Evolutionary conservation across 2,797 vertebrate species (phyloP).

Genomic region (Poeciliopsis infans): DNA sequence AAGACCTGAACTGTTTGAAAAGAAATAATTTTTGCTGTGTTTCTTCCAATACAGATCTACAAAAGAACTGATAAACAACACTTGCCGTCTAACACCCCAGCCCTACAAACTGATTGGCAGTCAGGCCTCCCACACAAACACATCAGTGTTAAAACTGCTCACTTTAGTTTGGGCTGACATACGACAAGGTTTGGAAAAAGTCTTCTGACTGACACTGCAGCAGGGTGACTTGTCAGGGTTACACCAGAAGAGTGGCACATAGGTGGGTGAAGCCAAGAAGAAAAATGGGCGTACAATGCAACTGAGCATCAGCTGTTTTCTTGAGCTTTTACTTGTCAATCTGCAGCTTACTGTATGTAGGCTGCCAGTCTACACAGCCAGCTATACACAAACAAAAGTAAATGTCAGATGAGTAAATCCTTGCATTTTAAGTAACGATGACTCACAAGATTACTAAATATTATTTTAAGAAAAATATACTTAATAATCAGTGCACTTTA

Average conservation of each 20-base stretch:
- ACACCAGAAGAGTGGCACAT: slow-evolving; percentile 45
- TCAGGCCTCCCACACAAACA: slow-evolving; percentile 51
- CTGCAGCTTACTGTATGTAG: slow-evolving; percentile 29
- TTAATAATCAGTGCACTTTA: neutral
- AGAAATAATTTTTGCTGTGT: neutral
- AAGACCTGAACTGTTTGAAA: neutral
- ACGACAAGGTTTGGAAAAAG: slow-evolving; percentile 50
- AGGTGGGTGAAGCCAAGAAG: slow-evolving; percentile 53
- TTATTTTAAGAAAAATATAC: neutral
- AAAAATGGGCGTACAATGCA: slow-evolving; percentile 36
- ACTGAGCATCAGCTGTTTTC: slow-evolving; percentile 15
- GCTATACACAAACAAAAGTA: slow-evolving; percentile 10
- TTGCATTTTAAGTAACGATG: neutral
- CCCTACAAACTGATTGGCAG: slow-evolving; percentile 49
- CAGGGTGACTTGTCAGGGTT: slow-evolving; percentile 64
- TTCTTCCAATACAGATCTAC: neutral
- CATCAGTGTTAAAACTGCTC: slow-evolving; percentile 55
- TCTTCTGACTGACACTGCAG: slow-evolving; percentile 70
- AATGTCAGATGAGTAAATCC: neutral
- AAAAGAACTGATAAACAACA: slow-evolving; percentile 5
- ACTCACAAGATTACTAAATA: neutral
- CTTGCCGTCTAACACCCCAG: slow-evolving; percentile 12
- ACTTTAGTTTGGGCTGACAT: slow-evolving; percentile 61
- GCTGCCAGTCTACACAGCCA: slow-evolving; percentile 15
- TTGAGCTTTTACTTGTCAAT: slow-evolving; percentile 42